Conservation (phyloP, 2,113 vertebrate species). For the Formicarius rufipectus region DNA sequence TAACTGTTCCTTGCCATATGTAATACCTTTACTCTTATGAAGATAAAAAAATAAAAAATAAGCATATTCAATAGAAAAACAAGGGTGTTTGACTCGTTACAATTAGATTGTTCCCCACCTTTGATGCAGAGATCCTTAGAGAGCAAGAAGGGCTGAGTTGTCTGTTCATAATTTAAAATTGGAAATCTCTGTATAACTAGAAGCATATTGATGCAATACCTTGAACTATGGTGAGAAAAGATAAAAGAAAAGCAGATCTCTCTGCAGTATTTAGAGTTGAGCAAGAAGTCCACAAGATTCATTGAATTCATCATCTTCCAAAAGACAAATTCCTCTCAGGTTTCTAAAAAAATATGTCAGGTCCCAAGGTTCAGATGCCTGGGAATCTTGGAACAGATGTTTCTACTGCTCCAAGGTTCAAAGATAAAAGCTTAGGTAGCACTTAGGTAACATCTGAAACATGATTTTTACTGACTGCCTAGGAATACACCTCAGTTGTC, state of each 20-base stretch:
- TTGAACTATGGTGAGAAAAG: not conserved
- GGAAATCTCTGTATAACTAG: not conserved
- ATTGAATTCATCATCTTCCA: not conserved
- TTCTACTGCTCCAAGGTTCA: not conserved
- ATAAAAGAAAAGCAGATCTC: not conserved
- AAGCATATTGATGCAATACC: not conserved
- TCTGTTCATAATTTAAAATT: not conserved
- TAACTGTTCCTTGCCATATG: not conserved
- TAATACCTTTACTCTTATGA: not conserved
- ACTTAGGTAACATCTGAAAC: not conserved
- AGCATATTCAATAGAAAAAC: not conserved
- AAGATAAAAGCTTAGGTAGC: not conserved
- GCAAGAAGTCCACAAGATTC: not conserved
- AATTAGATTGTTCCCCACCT: not conserved
- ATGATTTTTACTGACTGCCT: not conserved
- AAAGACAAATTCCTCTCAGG: not conserved
- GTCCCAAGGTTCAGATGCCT: not conserved
- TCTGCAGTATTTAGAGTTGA: not conserved
- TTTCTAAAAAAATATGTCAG: not conserved
- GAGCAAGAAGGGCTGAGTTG: not conserved
- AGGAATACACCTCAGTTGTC: not conserved
- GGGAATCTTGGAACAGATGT: not conserved
- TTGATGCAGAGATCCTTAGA: not conserved
- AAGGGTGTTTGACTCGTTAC: not conserved
- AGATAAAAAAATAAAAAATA: not conserved